Evolutionary conservation across 2,888 invertebrate species (phyloP).

Genomic region (Pandemis heparana): DNA sequence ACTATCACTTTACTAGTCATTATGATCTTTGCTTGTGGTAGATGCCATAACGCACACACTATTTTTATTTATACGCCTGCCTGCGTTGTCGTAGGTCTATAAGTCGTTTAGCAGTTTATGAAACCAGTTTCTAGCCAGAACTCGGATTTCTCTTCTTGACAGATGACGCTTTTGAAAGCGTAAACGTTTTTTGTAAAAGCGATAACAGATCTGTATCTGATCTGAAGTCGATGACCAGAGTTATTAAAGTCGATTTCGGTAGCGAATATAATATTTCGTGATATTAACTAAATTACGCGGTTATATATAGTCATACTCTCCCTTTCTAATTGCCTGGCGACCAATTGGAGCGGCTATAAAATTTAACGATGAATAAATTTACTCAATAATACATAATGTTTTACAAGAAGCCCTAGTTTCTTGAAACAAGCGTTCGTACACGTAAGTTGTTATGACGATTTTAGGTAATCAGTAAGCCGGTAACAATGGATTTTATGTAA

Average conservation of each 20-base stretch:
- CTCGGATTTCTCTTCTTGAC: neutral
- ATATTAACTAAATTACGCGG: neutral
- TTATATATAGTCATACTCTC: constrained; percentile 10
- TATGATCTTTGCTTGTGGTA: neutral
- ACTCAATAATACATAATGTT: constrained; percentile 32
- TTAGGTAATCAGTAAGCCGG: constrained; percentile 50
- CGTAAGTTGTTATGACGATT: constrained; percentile 60
- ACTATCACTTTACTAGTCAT: neutral
- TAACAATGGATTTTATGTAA: constrained; percentile 73
- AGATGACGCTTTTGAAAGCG: neutral
- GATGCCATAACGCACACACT: neutral
- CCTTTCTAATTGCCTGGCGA: constrained; percentile 17
- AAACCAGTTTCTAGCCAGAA: neutral
- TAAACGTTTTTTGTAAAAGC: neutral
- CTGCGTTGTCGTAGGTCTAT: neutral
- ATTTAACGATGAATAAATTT: constrained; percentile 22
- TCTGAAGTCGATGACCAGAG: neutral
- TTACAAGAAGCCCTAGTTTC: constrained; percentile 38
- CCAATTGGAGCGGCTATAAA: neutral
- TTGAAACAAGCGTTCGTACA: constrained; percentile 45
- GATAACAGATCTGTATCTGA: neutral
- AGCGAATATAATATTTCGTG: neutral
- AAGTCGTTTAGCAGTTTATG: neutral
- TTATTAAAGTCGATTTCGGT: neutral
- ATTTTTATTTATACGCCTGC: neutral